phyloP scores from a whole-genome alignment of 1,140 invertebrate species.

The Watersipora subatra region DNA sequence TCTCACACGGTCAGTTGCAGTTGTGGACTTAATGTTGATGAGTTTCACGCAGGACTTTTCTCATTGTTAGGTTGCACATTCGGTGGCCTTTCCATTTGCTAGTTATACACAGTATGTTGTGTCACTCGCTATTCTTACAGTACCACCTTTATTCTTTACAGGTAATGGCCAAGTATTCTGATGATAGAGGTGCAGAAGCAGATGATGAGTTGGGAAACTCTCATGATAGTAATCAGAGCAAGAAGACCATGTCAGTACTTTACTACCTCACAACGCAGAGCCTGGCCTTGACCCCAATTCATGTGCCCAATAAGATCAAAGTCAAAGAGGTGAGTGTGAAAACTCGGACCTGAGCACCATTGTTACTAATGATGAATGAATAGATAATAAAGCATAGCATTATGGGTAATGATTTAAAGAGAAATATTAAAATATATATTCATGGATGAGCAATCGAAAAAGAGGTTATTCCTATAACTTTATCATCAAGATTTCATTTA shows the following conservation, averaged over 20 bases:
- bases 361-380: too few species aligned
- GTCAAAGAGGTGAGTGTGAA: conserved; percentile 41
- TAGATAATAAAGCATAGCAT: too few species aligned
- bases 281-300: conserved; percentile 32
- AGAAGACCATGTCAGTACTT: conserved; percentile 35
- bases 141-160: too few species aligned
- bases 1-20: background rate
- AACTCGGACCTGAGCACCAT: too few species aligned
- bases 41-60: background rate
- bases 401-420: too few species aligned
- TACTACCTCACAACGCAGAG: conserved; percentile 39
- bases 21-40: background rate
- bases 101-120: too few species aligned
- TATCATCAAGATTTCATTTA: too few species aligned
- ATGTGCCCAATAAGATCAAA: conserved; percentile 38
- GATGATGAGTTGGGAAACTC: conserved; percentile 22
- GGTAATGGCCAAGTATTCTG: conserved; percentile 21
- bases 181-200: conserved; percentile 20
- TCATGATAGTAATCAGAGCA: conserved; percentile 15
- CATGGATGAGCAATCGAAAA: too few species aligned
- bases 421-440: too few species aligned
- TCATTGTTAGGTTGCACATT: background rate
- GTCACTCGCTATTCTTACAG: too few species aligned
- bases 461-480: too few species aligned
- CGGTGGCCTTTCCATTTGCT: too few species aligned